phyloP scores from a whole-genome alignment of 2,113 vertebrate species.

The Terrapene triunguis region DNA sequence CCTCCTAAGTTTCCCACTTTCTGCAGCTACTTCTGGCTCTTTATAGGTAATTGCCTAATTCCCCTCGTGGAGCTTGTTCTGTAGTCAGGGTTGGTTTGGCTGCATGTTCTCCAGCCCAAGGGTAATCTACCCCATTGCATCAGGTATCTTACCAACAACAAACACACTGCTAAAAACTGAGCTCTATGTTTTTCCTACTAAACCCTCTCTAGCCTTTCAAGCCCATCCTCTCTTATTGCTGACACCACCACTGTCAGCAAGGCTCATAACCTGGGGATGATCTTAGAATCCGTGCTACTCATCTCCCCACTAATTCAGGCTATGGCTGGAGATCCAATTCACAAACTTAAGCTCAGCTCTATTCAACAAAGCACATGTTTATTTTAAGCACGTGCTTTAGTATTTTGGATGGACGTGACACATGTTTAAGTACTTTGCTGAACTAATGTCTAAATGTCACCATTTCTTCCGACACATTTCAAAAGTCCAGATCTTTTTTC shows the following conservation, averaged over 20 bases:
- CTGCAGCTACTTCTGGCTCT: no score
- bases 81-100: no score
- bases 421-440: no score
- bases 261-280: neutral
- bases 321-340: neutral
- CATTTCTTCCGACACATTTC: neutral
- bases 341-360: no score
- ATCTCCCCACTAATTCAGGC: neutral
- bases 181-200: neutral
- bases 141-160: neutral
- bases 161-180: neutral
- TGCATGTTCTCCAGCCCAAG: no score
- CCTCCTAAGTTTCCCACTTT: no score
- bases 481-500: neutral
- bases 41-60: no score
- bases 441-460: neutral
- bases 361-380: neutral
- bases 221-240: neutral
- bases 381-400: neutral
- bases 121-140: no score
- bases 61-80: no score
- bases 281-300: neutral
- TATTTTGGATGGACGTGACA: neutral
- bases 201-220: rapidly evolving
- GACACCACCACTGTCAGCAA: rapidly evolving